Percentiles rank a stretch among this genome's conserved stretches.
Evolutionary conservation across 53 echinoderm and acorn worm species (phyloP).

Genomic region (Mesocentrotus franciscanus): DNA sequence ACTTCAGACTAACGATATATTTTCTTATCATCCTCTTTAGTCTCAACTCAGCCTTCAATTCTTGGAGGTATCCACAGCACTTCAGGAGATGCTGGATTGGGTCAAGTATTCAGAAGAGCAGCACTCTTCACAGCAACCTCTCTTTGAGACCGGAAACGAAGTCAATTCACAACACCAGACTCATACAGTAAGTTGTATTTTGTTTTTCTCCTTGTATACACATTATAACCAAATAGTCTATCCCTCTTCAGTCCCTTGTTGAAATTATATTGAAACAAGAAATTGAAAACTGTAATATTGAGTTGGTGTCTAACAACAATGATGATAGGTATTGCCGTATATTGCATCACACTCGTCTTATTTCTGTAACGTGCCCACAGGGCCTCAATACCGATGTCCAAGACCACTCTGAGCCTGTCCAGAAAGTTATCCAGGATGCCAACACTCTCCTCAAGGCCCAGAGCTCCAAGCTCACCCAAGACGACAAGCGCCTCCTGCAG

Average conservation of each 20-base stretch:
- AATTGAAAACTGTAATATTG: neutral
- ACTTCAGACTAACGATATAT: neutral
- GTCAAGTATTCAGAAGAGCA: conserved; percentile 83
- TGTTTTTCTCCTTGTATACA: neutral
- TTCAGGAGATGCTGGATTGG: conserved; percentile 92
- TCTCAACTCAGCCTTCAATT: conserved; percentile 84
- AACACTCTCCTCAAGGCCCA: conserved; percentile 80
- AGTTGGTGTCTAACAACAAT: neutral
- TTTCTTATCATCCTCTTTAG: conserved; percentile 44
- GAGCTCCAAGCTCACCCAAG: conserved; percentile 80
- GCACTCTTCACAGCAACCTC: conserved; percentile 81
- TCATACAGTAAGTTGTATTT: conserved; percentile 17
- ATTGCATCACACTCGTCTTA: neutral
- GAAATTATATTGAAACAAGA: too few species aligned
- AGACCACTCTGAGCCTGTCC: conserved; percentile 85
- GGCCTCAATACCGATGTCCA: conserved; percentile 82
- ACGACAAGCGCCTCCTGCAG: conserved; percentile 74
- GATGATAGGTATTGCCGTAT: neutral
- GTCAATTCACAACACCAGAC: conserved; percentile 70
- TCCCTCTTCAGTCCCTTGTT: too few species aligned
- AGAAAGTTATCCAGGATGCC: conserved; percentile 91
- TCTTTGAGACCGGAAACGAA: conserved; percentile 71
- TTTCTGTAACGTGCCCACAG: conserved; percentile 48
- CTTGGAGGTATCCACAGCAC: conserved; percentile 75
- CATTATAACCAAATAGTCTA: neutral